Percentiles rank a stretch among this genome's conserved stretches.
Evolutionary conservation across 2,113 vertebrate species (phyloP).

Genomic region (Psittacula cyanocephala): DNA sequence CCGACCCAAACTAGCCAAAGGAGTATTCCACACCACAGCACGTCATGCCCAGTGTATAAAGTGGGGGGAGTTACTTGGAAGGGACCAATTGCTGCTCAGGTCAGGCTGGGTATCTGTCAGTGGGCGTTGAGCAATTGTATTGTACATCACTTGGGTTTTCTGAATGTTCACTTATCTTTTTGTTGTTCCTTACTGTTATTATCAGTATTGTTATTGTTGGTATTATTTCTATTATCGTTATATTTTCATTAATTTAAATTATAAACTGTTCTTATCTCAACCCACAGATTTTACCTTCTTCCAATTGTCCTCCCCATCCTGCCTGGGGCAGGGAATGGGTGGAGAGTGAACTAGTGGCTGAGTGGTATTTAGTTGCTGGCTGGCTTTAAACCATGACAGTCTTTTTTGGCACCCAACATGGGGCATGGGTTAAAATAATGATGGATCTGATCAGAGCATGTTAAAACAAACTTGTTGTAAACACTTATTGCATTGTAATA

Average conservation of each 20-base stretch:
- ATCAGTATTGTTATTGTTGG: not conserved
- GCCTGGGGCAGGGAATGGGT: not conserved
- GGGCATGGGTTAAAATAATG: not conserved
- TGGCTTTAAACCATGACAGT: not conserved
- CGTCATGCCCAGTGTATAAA: not conserved
- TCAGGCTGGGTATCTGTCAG: not conserved
- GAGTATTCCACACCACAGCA: not conserved
- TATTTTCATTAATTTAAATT: not conserved
- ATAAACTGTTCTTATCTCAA: not conserved
- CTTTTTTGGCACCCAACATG: not conserved
- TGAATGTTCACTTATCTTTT: not conserved
- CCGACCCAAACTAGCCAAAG: not conserved
- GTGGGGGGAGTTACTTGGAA: not conserved
- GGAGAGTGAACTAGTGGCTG: not conserved
- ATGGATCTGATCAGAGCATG: not conserved
- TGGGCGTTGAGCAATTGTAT: no score
- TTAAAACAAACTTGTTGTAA: not conserved
- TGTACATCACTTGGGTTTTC: not conserved
- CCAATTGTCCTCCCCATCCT: not conserved
- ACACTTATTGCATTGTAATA: not conserved
- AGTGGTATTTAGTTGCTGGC: not conserved
- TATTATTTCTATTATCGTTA: not conserved
- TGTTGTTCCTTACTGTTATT: not conserved
- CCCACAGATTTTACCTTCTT: not conserved
- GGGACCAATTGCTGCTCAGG: no score